Percentiles rank a stretch among this genome's conserved stretches.
Conservation (phyloP, 2,797 vertebrate genomes). For the Atherinosoma microstoma region DNA sequence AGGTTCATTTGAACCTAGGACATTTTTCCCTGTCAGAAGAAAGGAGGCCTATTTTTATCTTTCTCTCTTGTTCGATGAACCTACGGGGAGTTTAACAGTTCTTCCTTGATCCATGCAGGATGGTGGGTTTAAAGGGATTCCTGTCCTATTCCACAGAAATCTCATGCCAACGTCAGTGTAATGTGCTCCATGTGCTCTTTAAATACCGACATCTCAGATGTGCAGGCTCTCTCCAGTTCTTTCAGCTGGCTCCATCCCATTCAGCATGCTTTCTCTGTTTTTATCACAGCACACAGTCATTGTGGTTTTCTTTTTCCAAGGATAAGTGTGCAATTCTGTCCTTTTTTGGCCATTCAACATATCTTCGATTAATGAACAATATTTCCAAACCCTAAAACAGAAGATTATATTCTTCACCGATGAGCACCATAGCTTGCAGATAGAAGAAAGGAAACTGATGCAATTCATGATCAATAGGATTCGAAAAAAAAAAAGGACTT, state of each 20-base stretch:
- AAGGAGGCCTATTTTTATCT: conserved; percentile 64
- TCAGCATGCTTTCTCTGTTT: neutral
- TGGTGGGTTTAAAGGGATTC: conserved; percentile 56
- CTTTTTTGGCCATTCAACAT: conserved; percentile 11
- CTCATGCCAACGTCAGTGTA: conserved; percentile 22
- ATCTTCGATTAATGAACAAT: conserved; percentile 5
- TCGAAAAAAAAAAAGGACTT: neutral
- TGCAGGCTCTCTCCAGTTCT: neutral
- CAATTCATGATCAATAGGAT: conserved; percentile 37
- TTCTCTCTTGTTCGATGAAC: conserved; percentile 52
- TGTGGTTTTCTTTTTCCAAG: neutral
- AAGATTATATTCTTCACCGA: conserved; percentile 11
- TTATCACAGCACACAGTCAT: neutral
- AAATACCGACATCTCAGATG: conserved; percentile 22
- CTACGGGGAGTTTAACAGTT: conserved; percentile 49
- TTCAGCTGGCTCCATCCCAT: neutral
- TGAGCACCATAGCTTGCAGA: conserved; percentile 15
- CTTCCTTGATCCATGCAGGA: conserved; percentile 55
- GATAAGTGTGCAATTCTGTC: conserved; percentile 6
- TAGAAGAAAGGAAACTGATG: conserved; percentile 29
- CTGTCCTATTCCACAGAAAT: conserved; percentile 40
- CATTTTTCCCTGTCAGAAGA: conserved; percentile 69
- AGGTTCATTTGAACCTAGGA: conserved; percentile 63
- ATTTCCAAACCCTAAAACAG: neutral
- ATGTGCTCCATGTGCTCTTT: conserved; percentile 21